Conservation (phyloP, 2,888 invertebrate species). For the Philhelius pedissequus region DNA sequence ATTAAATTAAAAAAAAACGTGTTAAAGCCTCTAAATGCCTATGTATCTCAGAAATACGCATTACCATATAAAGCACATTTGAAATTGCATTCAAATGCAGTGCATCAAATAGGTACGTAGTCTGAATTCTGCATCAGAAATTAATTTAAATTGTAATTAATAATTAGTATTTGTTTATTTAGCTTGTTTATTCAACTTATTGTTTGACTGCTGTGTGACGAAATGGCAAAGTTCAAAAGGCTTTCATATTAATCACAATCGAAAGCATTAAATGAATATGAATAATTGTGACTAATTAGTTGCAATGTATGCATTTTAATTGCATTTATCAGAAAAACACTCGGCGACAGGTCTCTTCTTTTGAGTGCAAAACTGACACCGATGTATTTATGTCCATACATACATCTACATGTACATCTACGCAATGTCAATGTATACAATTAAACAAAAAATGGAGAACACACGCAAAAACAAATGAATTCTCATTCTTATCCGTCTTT, state of each 20-base stretch:
- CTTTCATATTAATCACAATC: neutral
- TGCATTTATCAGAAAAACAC: conserved; percentile 1
- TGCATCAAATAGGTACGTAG: too few relatives aligned
- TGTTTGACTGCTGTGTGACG: too few relatives aligned
- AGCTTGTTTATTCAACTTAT: too few relatives aligned
- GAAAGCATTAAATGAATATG: neutral
- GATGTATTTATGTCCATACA: neutral
- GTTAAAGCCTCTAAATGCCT: too few relatives aligned
- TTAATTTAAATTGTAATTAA: too few relatives aligned
- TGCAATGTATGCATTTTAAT: neutral
- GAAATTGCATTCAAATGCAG: too few relatives aligned
- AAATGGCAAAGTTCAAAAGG: neutral
- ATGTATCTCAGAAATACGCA: too few relatives aligned
- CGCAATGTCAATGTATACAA: neutral
- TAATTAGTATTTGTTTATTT: too few relatives aligned
- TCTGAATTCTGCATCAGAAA: too few relatives aligned
- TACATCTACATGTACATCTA: too few relatives aligned
- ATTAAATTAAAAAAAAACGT: too few relatives aligned
- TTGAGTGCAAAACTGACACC: neutral
- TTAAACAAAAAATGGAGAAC: neutral
- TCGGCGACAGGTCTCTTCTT: neutral
- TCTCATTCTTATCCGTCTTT: conserved; percentile 17
- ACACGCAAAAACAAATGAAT: neutral
- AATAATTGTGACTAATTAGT: conserved; percentile 31
- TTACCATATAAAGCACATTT: too few relatives aligned